A percentile compares a stretch with the other conserved stretches of the same genome.
phyloP scores from a whole-genome alignment of 2,888 invertebrate species.

The Drosophila testacea region DNA sequence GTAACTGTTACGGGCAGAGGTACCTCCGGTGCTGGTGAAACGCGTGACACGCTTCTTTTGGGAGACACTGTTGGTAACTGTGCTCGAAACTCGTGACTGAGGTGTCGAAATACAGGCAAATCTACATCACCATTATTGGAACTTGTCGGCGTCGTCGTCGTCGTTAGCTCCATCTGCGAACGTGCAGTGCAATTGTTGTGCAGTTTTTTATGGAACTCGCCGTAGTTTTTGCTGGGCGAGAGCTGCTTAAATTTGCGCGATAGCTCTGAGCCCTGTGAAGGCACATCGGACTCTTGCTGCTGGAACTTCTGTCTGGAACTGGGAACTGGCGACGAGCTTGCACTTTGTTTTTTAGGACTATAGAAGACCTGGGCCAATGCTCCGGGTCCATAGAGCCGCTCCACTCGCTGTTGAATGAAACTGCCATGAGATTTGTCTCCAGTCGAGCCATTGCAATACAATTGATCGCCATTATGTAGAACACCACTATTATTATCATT shows the following conservation, averaged over 20 bases:
- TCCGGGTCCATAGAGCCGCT: constrained; percentile 94
- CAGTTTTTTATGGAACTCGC: constrained; percentile 77
- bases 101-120: constrained; percentile 92
- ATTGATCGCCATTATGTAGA: constrained; percentile 68
- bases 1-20: constrained; percentile 1
- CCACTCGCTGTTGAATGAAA: constrained; percentile 95
- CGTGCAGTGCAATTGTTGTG: constrained; percentile 50
- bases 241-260: constrained; percentile 83
- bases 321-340: constrained; percentile 25
- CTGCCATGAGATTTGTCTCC: constrained; percentile 85
- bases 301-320: constrained; percentile 20
- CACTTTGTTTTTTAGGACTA: constrained; percentile 86
- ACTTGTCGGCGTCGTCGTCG: not conserved
- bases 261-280: constrained; percentile 81
- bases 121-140: constrained; percentile 67
- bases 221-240: constrained; percentile 82
- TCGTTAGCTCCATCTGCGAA: constrained; percentile 24
- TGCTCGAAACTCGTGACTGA: constrained; percentile 94
- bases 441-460: constrained; percentile 59
- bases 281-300: constrained; percentile 21
- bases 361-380: constrained; percentile 94
- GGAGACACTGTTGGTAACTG: constrained; percentile 89
- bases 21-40: constrained; percentile 45
- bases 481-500: constrained; percentile 32
- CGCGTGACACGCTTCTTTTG: constrained; percentile 83